phyloP scores from a whole-genome alignment of 2,888 invertebrate species.

The Andricus curvator region DNA sequence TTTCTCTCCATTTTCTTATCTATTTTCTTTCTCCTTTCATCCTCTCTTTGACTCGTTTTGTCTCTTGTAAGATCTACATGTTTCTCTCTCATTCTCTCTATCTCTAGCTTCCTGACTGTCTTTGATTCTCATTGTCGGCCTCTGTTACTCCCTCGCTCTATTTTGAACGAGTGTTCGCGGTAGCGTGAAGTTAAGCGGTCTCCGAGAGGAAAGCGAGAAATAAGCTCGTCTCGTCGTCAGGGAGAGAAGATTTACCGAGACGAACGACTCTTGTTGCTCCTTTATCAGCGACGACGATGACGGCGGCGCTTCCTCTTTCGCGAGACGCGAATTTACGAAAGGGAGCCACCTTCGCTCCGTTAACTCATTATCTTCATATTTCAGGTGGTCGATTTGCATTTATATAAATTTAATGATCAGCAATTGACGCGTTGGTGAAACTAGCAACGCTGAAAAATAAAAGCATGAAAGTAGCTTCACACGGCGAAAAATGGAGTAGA shows the following conservation, averaged over 20 bases:
- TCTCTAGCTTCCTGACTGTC: slow-evolving; percentile 25
- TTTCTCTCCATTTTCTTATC: slow-evolving; percentile 37
- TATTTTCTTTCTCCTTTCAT: slow-evolving; percentile 45
- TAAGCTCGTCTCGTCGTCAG: slow-evolving; percentile 52
- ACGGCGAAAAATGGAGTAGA: too few species aligned
- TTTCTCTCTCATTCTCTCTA: not conserved
- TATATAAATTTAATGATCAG: slow-evolving; percentile 4
- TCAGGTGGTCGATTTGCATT: slow-evolving; percentile 31
- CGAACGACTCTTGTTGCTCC: slow-evolving; percentile 51
- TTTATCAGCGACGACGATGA: slow-evolving; percentile 53
- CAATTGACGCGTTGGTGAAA: not conserved
- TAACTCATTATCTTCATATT: slow-evolving; percentile 36
- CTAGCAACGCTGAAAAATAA: not conserved
- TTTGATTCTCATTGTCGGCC: slow-evolving; percentile 44
- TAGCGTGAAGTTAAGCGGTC: slow-evolving; percentile 60
- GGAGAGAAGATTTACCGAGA: slow-evolving; percentile 40
- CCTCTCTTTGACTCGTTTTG: slow-evolving; percentile 41
- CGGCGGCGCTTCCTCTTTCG: not conserved
- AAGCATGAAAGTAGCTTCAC: too few species aligned
- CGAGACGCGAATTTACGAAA: slow-evolving; percentile 14
- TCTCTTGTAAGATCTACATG: slow-evolving; percentile 54
- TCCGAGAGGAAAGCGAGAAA: slow-evolving; percentile 50
- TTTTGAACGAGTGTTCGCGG: slow-evolving; percentile 49
- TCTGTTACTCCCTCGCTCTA: slow-evolving; percentile 33
- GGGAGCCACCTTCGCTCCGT: slow-evolving; percentile 28